Conservation (phyloP, 2,113 vertebrate genomes). For the Toxotes jaculatrix region DNA sequence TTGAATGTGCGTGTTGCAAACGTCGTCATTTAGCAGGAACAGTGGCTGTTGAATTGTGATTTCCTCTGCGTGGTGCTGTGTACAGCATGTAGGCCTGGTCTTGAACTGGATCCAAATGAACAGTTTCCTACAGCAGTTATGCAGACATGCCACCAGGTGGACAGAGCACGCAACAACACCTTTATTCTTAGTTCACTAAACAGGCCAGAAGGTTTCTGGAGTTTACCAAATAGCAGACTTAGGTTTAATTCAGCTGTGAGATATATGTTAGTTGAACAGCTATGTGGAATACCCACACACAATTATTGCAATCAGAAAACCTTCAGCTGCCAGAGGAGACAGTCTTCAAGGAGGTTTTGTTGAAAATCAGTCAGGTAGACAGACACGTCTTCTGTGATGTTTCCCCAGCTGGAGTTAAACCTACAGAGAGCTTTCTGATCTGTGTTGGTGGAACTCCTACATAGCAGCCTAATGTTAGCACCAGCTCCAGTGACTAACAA, state of each 20-base stretch:
- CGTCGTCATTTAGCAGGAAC: neutral
- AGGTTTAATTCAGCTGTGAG: constrained; percentile 1
- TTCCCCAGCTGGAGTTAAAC: constrained; percentile 16
- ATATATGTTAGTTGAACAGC: neutral
- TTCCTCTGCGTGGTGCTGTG: neutral
- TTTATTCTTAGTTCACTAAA: neutral
- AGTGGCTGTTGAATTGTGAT: neutral
- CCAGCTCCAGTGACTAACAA: constrained; percentile 62
- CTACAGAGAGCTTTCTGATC: constrained; percentile 24
- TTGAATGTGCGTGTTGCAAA: neutral
- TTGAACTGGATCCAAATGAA: neutral
- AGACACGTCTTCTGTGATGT: neutral
- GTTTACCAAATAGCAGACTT: neutral
- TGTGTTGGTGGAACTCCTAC: constrained; percentile 71
- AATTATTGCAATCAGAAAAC: neutral
- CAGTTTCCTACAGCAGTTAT: neutral
- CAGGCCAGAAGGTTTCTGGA: neutral
- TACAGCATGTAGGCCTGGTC: neutral
- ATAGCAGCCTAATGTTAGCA: constrained; percentile 53
- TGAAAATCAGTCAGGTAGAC: constrained; percentile 4
- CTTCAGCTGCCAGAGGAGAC: neutral
- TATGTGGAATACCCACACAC: neutral
- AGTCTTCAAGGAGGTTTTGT: neutral
- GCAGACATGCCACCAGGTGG: constrained; percentile 65
- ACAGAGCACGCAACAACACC: constrained; percentile 38